Percentiles rank a stretch among this genome's conserved stretches.
These are phyloP conservation scores for Eueides isabella DNA, from an alignment of 1,140 invertebrate species.

Conservation along the genomic window DNA sequence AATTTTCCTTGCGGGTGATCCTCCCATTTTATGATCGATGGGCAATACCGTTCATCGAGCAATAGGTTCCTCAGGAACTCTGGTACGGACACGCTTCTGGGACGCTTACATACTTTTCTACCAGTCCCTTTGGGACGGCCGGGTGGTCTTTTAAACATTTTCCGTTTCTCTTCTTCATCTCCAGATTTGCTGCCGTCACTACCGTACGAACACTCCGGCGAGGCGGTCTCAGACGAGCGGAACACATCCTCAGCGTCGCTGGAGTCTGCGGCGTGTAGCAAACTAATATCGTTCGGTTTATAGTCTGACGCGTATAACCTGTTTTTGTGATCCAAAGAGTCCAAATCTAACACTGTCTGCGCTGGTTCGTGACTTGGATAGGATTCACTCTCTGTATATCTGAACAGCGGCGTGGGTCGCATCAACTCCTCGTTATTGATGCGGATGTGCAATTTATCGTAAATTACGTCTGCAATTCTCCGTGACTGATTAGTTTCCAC, in stretches of 20 bases:
- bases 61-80: constrained; percentile 93
- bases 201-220: constrained; percentile 63
- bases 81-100: constrained; percentile 86
- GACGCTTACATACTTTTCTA: constrained; percentile 83
- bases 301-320: constrained; percentile 58
- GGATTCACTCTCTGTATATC: constrained; percentile 56
- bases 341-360: constrained; percentile 66
- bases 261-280: constrained; percentile 57
- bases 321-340: constrained; percentile 59
- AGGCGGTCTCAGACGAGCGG: constrained; percentile 58
- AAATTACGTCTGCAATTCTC: constrained; percentile 74
- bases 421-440: constrained; percentile 67
- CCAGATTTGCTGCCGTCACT: constrained; percentile 73
- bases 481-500: constrained; percentile 54
- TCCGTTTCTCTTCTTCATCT: constrained; percentile 69
- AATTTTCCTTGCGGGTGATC: constrained; percentile 93
- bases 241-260: constrained; percentile 68
- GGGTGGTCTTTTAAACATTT: constrained; percentile 71
- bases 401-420: constrained; percentile 61
- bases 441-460: constrained; percentile 73
- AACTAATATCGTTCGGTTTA: constrained; percentile 56
- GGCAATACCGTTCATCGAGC: constrained; percentile 89
- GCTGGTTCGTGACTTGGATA: constrained; percentile 59
- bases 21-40: constrained; percentile 93
- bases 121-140: constrained; percentile 78